Evolutionary conservation across 35 echinoderm and acorn worm species (phyloP).

Genomic region (Eucidaris tribuloides): DNA sequence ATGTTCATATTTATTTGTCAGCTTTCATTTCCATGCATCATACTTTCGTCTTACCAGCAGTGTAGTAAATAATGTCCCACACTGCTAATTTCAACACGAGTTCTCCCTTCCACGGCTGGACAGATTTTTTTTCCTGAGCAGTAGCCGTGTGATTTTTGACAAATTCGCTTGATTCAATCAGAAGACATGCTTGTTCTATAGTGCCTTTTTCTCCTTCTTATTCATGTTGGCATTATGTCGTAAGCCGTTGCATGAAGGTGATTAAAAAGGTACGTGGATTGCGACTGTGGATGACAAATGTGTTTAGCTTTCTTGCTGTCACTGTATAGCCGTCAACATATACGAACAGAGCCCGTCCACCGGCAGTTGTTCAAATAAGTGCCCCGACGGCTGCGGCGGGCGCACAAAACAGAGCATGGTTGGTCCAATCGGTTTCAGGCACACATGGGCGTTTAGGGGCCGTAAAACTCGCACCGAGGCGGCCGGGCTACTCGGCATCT

Average conservation of each 20-base stretch:
- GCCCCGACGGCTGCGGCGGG: neutral
- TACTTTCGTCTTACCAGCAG: no score
- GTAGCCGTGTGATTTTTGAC: conserved; percentile 16
- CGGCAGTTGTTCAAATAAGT: conserved; percentile 25
- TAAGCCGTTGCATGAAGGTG: no score
- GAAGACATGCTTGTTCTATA: neutral
- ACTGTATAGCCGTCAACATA: neutral
- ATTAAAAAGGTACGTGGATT: no score
- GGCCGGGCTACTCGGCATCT: conserved; percentile 5
- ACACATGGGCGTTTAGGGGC: conserved; percentile 2
- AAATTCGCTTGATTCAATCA: conserved; percentile 5
- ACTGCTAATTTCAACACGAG: no score
- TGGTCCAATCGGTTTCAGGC: neutral
- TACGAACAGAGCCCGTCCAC: neutral
- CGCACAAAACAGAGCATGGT: neutral
- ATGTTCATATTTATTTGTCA: no score
- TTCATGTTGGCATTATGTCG: no score
- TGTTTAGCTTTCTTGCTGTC: neutral
- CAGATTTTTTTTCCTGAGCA: neutral
- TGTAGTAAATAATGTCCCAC: no score
- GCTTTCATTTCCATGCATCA: no score
- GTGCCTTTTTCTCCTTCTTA: neutral
- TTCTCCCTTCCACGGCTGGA: no score
- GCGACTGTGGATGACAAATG: no score
- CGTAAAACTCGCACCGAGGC: conserved; percentile 19